These are phyloP conservation scores for Loripinus fragilis DNA, from an alignment of 2,888 invertebrate genomes.

Conservation along the genomic window DNA sequence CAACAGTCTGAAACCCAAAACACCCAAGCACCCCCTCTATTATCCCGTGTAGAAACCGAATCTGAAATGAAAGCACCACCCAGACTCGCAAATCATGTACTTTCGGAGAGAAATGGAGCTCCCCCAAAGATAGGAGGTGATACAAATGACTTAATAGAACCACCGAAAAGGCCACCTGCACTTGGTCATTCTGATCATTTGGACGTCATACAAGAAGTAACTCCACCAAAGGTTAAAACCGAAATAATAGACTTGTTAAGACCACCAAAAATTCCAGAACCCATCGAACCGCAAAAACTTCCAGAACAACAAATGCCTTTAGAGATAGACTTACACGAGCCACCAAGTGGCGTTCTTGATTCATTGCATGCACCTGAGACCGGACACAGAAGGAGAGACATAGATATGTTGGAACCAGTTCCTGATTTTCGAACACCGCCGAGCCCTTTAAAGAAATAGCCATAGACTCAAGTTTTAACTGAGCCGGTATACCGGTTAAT, in stretches of 20 bases:
- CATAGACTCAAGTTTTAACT: no score
- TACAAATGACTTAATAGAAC: background rate
- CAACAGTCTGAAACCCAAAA: background rate
- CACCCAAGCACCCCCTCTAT: background rate
- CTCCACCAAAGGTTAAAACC: no score
- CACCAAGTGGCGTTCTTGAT: no score
- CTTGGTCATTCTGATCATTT: no score
- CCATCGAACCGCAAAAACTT: no score
- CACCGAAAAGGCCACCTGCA: no score
- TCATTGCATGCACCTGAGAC: no score
- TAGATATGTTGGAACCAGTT: background rate
- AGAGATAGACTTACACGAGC: no score
- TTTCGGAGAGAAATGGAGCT: background rate
- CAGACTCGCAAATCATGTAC: background rate
- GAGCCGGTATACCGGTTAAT: no score
- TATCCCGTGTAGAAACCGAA: background rate
- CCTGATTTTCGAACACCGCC: slow-evolving; percentile 6
- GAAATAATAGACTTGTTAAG: background rate
- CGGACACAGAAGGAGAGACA: no score
- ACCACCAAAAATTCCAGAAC: background rate
- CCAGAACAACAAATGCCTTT: no score
- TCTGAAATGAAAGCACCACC: background rate
- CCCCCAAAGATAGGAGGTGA: background rate
- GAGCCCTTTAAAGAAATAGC: background rate
- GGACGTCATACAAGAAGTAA: no score